Percentiles rank a stretch among this genome's conserved stretches.
phyloP scores from a whole-genome alignment of 2,113 vertebrate species.

The Taurulus bubalis region DNA sequence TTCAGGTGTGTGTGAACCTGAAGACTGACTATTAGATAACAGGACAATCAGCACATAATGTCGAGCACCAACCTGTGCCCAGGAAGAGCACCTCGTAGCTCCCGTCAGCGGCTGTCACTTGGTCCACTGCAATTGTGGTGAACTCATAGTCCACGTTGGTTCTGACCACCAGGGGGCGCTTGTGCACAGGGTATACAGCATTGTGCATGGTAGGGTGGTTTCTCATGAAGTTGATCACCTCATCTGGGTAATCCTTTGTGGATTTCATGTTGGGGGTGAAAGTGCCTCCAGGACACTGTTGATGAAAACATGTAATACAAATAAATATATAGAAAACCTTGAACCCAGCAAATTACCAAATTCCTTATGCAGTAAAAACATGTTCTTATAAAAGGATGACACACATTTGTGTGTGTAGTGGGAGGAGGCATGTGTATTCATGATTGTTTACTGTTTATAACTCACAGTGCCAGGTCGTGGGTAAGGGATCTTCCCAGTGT shows the following conservation, averaged over 20 bases:
- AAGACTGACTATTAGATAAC: not conserved
- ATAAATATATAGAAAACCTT: not conserved
- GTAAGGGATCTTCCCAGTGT: constrained; percentile 97
- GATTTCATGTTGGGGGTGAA: constrained; percentile 99
- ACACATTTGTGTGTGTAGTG: not conserved
- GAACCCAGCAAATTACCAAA: constrained; percentile 38
- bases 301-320: constrained; percentile 11
- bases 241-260: constrained; percentile 98
- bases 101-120: constrained; percentile 96
- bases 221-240: constrained; percentile 99
- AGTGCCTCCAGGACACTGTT: constrained; percentile 95
- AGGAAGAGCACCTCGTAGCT: constrained; percentile 99
- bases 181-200: constrained; percentile 93
- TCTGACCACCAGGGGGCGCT: constrained; percentile 95
- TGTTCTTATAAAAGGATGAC: constrained; percentile 7
- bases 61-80: constrained; percentile 90
- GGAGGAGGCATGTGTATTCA: not conserved
- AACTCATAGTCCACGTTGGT: constrained; percentile 96
- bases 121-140: constrained; percentile 97
- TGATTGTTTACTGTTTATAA: constrained; percentile 28
- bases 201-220: constrained; percentile 98
- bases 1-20: not conserved
- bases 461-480: constrained; percentile 96
- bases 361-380: constrained; percentile 4
- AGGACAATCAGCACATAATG: not conserved